A percentile compares a stretch with the other conserved stretches of the same genome.
These are phyloP conservation scores for Myiothlypis chrysogaster DNA, from an alignment of 2,797 vertebrate species.

Conservation along the genomic window DNA sequence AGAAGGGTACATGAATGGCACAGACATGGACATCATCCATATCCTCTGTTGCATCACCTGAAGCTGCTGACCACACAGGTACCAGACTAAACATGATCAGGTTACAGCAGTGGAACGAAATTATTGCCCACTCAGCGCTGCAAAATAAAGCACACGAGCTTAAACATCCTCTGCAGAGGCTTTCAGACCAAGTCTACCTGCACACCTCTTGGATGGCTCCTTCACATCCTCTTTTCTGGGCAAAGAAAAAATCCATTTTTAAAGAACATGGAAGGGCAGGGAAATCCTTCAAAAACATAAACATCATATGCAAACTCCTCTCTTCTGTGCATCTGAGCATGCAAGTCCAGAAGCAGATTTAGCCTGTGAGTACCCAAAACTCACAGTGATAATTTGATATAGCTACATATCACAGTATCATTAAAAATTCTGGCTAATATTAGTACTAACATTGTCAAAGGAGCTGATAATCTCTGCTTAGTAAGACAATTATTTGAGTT, in stretches of 20 bases:
- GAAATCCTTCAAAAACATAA: background rate
- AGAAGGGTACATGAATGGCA: rapidly evolving
- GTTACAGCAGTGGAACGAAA: background rate
- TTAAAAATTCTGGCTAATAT: background rate
- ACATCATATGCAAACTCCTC: background rate
- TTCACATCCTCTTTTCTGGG: background rate
- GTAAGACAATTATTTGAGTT: background rate
- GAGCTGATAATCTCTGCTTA: background rate
- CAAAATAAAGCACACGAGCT: background rate
- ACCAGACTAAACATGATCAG: background rate
- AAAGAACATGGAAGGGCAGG: rapidly evolving
- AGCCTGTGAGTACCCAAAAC: background rate
- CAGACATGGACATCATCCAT: background rate
- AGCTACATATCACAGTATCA: background rate
- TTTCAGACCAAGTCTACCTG: background rate
- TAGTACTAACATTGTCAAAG: background rate
- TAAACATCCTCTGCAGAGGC: background rate
- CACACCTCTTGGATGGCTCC: background rate
- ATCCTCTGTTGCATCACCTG: background rate
- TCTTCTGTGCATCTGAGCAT: background rate
- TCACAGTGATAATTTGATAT: background rate
- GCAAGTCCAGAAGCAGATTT: background rate
- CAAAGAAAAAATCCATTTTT: background rate
- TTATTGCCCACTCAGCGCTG: rapidly evolving
- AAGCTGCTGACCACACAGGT: background rate